Conservation (phyloP, 2,888 invertebrate species). For the Choreutis nemorana region DNA sequence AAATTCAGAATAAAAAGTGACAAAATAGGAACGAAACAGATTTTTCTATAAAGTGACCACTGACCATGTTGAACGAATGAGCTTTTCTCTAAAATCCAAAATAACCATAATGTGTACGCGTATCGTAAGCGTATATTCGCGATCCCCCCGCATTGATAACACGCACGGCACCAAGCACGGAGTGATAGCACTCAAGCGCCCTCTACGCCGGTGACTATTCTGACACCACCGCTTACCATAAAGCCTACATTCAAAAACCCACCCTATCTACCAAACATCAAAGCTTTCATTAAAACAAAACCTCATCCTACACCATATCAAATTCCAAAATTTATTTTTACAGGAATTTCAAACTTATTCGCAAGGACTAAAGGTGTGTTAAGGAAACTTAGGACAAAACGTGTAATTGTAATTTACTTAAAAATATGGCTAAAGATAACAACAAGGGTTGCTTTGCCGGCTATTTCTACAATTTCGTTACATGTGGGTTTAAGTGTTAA, state of each 20-base stretch:
- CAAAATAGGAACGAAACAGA: too few species aligned
- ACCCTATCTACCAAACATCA: too few species aligned
- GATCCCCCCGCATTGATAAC: slow-evolving; percentile 57
- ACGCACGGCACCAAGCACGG: slow-evolving; percentile 52
- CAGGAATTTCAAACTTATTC: too few species aligned
- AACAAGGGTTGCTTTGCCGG: slow-evolving; percentile 33
- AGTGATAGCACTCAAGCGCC: slow-evolving; percentile 36
- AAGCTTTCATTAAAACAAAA: too few species aligned
- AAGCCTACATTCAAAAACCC: background rate
- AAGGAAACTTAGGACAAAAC: too few species aligned
- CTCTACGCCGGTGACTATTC: slow-evolving; percentile 27
- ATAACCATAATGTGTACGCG: slow-evolving; percentile 25
- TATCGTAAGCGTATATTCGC: slow-evolving; percentile 28
- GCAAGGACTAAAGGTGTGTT: too few species aligned
- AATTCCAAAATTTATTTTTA: too few species aligned
- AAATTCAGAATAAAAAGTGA: too few species aligned
- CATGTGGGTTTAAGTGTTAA: slow-evolving; percentile 12
- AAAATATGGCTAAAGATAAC: slow-evolving; percentile 59
- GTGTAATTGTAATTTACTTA: slow-evolving; percentile 62
- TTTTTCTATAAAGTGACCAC: too few species aligned
- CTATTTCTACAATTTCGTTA: slow-evolving; percentile 26
- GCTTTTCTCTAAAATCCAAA: too few species aligned
- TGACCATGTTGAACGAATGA: too few species aligned
- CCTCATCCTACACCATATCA: too few species aligned
- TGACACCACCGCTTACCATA: background rate